Percentiles rank a stretch among this genome's conserved stretches.
Conservation (phyloP, 2,113 vertebrate genomes). For the Aviceda subcristata region DNA sequence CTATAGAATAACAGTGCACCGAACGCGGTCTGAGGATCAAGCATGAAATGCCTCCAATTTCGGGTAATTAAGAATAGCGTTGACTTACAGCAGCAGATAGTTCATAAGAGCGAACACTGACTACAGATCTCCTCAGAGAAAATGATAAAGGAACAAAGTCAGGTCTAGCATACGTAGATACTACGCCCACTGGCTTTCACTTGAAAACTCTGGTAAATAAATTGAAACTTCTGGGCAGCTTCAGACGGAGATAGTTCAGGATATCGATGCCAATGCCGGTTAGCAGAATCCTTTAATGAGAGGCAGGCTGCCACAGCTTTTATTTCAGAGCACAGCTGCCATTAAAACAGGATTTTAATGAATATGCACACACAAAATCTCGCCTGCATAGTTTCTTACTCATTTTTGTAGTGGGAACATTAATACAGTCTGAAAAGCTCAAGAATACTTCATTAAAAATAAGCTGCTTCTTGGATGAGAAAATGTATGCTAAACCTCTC, state of each 20-base stretch:
- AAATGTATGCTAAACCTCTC: neutral
- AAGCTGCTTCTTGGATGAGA: neutral
- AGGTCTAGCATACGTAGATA: rapidly evolving
- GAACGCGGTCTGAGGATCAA: neutral
- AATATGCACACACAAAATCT: neutral
- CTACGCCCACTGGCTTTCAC: neutral
- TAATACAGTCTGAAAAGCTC: neutral
- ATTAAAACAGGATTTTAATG: neutral
- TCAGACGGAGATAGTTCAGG: neutral
- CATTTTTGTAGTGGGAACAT: neutral
- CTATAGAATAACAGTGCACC: neutral
- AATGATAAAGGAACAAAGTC: neutral
- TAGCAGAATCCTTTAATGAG: neutral
- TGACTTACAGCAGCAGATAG: neutral
- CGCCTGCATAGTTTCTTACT: neutral
- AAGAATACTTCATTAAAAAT: neutral
- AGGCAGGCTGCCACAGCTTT: neutral
- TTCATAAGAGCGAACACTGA: neutral
- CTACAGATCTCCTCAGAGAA: neutral
- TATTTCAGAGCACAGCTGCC: neutral
- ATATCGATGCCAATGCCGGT: neutral
- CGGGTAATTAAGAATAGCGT: neutral
- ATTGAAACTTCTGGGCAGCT: neutral
- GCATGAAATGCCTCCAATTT: neutral
- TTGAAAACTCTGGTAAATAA: neutral